Base-by-base conservation (phyloP, 2,113 vertebrate species). In the Electrona antarctica region DNA sequence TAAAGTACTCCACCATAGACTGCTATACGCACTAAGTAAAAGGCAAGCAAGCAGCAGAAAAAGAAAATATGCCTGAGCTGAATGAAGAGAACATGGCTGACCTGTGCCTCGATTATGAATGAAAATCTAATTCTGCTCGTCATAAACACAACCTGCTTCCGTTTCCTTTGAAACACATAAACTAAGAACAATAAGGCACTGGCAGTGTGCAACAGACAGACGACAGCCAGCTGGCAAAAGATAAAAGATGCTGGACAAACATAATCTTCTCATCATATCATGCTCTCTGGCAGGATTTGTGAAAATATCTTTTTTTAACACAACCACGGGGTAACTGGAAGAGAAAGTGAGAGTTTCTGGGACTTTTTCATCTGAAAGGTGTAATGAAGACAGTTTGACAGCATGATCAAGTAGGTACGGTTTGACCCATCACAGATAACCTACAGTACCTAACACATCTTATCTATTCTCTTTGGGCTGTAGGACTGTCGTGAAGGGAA, bases 1-100 rank as follows among this genome's bases (percentile, higher is more conserved):
- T 62, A 75, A 83, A 80, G 64, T 47, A 45, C 58, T 82, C 60
- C 5, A 12, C 50, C 66, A 29, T 64, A 60, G 14, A 6, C 65
- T n/a, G 29, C 51, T 41, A 21, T 46, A 60, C 70, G 64, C 65
- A 3, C 60, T 41, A 64, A 71, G 68, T 71, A 0, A 28, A 49
- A 50, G 78, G 76, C 61, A 64, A 8, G 21, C 21, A 72, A 45
- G 15, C 6, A 56, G 64, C 59, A 60, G 50, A 46, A 48, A 21
- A 76, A 56, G 75, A 57, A 8, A 75, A 67, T 6, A 69, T 2
- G 15, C 12, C 57, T 33, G 60, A 15, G 11, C 51, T 13, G 0
- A 62, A 58, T 51, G 46, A 2, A 54, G 9, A 60, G 58, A 60
- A 14, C 21, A 33, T 46, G 29, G 56, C 47, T 64, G 52, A 9